Evolutionary conservation across 2,888 invertebrate genomes (phyloP).

Genomic region (Acanthococcus lagerstroemiae): DNA sequence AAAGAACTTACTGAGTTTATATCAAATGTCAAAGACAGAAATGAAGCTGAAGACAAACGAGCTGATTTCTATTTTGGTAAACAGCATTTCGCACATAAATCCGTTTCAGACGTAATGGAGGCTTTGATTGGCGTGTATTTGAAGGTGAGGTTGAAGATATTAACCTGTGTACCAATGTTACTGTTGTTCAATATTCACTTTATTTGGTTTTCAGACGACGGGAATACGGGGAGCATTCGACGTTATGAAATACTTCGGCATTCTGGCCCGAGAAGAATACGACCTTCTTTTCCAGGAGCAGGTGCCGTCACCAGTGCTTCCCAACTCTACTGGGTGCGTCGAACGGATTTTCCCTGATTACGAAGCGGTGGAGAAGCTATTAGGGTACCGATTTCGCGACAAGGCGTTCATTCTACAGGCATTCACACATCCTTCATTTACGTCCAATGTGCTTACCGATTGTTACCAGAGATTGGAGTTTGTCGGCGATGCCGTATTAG

Average conservation of each 20-base stretch:
- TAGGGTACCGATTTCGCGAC: constrained; percentile 71
- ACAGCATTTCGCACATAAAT: constrained; percentile 49
- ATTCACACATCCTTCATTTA: constrained; percentile 73
- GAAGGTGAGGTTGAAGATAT: constrained; percentile 39
- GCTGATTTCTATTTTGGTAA: not conserved
- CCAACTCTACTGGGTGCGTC: not conserved
- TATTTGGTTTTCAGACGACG: constrained; percentile 42
- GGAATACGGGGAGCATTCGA: constrained; percentile 48
- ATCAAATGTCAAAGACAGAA: not conserved
- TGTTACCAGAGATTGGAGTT: constrained; percentile 89
- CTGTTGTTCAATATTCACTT: too few relatives aligned
- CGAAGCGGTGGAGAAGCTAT: constrained; percentile 49
- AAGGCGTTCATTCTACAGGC: constrained; percentile 76
- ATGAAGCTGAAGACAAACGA: not conserved
- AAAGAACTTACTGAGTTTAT: too few relatives aligned
- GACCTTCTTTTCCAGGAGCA: not conserved
- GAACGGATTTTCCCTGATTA: constrained; percentile 29
- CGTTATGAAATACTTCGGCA: constrained; percentile 54
- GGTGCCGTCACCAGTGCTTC: not conserved
- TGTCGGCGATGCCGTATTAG: constrained; percentile 78
- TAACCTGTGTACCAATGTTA: not conserved
- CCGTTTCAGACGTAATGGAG: constrained; percentile 73
- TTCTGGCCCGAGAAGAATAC: constrained; percentile 41
- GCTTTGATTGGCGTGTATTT: constrained; percentile 73
- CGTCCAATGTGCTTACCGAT: constrained; percentile 64